Evolutionary conservation across 1,140 invertebrate species (phyloP).

Genomic region (Galleria mellonella): DNA sequence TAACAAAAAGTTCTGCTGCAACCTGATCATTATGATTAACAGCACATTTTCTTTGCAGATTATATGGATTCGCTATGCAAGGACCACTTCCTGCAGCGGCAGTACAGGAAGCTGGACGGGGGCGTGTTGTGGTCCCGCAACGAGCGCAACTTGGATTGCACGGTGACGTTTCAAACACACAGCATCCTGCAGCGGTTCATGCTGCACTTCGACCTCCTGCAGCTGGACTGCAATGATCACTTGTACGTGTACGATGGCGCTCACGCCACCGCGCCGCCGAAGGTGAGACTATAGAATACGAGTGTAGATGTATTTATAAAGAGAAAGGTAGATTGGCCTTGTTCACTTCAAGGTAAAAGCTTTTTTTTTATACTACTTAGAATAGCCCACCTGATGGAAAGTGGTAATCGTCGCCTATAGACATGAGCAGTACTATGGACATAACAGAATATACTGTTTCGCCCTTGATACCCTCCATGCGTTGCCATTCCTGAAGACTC

Average conservation of each 20-base stretch:
- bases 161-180: conserved; percentile 94
- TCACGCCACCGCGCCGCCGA: conserved; percentile 88
- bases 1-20: no score
- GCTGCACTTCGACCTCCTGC: conserved; percentile 87
- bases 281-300: conserved; percentile 79
- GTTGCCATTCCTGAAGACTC: no score
- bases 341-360: no score
- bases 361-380: no score
- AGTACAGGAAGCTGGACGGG: conserved; percentile 93
- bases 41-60: conserved; percentile 78
- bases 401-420: no score
- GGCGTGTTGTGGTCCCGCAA: conserved; percentile 91
- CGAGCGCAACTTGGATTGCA: conserved; percentile 91
- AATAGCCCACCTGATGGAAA: no score
- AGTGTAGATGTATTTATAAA: no score
- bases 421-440: no score
- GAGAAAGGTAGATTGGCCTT: no score
- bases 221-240: conserved; percentile 94
- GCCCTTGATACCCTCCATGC: no score
- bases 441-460: no score
- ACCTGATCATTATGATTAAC: no score
- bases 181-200: conserved; percentile 94
- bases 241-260: conserved; percentile 94
- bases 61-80: conserved; percentile 90
- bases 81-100: conserved; percentile 88